Evolutionary conservation across 2,113 vertebrate genomes (phyloP).

Genomic region (Sprattus sprattus): DNA sequence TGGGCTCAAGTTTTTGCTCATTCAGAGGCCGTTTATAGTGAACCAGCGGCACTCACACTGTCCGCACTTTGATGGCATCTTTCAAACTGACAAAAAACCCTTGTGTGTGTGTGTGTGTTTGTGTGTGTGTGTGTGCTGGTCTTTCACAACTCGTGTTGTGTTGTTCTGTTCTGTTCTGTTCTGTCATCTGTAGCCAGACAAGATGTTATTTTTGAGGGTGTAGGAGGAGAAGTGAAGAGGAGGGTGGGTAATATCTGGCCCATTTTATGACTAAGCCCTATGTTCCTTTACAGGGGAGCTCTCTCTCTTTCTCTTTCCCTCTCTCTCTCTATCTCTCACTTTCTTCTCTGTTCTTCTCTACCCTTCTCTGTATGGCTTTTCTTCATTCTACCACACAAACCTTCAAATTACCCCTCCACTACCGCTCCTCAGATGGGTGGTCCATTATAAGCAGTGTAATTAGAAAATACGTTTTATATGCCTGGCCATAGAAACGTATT

Average conservation of each 20-base stretch:
- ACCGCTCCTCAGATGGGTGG: neutral
- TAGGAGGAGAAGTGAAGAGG: neutral
- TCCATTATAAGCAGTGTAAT: neutral
- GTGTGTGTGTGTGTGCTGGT: neutral
- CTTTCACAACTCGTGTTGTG: neutral
- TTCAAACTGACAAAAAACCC: neutral
- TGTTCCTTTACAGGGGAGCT: neutral
- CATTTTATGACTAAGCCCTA: neutral
- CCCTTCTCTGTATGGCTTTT: neutral
- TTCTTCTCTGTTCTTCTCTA: neutral
- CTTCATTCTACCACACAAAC: neutral
- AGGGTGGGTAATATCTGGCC: neutral
- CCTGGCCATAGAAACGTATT: neutral
- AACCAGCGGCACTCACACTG: neutral
- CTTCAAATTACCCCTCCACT: neutral
- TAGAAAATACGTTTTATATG: neutral
- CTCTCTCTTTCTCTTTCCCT: neutral
- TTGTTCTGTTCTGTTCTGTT: neutral
- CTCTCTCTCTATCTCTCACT: neutral
- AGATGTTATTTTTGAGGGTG: neutral
- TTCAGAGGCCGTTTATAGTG: neutral
- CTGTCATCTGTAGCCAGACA: neutral
- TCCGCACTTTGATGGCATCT: neutral
- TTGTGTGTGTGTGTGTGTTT: neutral
- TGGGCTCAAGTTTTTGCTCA: neutral